Base-by-base conservation (phyloP, 1,140 invertebrate species). In the Venustaconcha ellipsiformis region DNA sequence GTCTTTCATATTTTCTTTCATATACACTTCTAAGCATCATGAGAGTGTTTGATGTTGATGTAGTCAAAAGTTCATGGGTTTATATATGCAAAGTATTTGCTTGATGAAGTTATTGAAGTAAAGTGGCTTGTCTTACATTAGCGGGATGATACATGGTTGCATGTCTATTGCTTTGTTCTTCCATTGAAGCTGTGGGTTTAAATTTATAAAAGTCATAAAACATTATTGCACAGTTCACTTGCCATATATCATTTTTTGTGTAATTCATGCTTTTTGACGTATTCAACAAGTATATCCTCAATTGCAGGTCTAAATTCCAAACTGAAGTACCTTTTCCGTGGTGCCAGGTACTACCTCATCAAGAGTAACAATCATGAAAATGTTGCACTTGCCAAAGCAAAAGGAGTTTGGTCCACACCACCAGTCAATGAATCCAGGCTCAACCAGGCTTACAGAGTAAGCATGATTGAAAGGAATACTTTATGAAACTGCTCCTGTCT, bases 311-410 rank as follows among this genome's bases (percentile, higher is more conserved):
- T 80, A 26, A 80, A 78, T 62, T 80, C 80, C 13, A 86, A 97
- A 90, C 90, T 99, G 67, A 98, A 97, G 91, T 98, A 98, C 89
- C 92, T 99, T 68, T 98, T 99, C 89, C 92, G 96, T 82, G 96
- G 98, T 90, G 95, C 97, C 77, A 93, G 96, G 80, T 99, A 97
- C 92, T 99, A 99, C 91, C 93, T 99, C 30, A 98, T 99, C 79
- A 99, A 99, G 90, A 98, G 97, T 64, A 99, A 99, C 90, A 99
- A 99, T 91, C 95, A 95, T 76, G 97, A 99, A 90, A 99, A 99
- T 91, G 94, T 99, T 55, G 94, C 95, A 30, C 85, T 99, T 48
- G 97, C 97, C 2, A 99, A 99, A 91, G 94, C 94, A 1, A 98
- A 89, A 82, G 96, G 96, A 78, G 97, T 99, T 5, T 99, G 97